These are phyloP conservation scores for Tapera naevia DNA, from an alignment of 2,797 vertebrate species.

Conservation along the genomic window DNA sequence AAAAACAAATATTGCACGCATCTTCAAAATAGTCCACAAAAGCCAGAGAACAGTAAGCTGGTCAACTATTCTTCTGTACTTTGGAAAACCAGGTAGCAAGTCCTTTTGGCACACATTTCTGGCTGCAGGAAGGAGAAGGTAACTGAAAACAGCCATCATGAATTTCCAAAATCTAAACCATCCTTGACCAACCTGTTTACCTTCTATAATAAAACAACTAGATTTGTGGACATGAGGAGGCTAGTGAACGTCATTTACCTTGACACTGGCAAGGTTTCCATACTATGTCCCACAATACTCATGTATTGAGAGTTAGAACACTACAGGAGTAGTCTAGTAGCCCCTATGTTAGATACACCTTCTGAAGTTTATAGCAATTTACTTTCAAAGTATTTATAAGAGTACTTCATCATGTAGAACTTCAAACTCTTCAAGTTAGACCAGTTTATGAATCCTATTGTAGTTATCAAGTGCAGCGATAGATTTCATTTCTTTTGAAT, in stretches of 20 bases:
- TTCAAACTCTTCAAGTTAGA: background rate
- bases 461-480: background rate
- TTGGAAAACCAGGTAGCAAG: background rate
- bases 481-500: constrained; percentile 1
- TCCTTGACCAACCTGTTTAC: background rate
- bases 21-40: background rate
- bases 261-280: background rate
- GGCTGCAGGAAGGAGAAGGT: background rate
- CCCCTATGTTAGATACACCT: background rate
- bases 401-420: background rate
- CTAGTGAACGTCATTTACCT: background rate
- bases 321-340: background rate
- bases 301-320: background rate
- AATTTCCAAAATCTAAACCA: background rate
- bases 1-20: background rate
- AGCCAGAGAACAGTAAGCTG: background rate
- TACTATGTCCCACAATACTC: background rate
- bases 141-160: background rate
- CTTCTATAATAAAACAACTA: background rate
- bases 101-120: background rate
- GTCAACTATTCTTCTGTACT: background rate
- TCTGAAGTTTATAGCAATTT: background rate
- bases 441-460: background rate
- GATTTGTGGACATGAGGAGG: background rate
- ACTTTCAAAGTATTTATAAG: background rate